phyloP scores from a whole-genome alignment of 2,113 vertebrate species.

The Pseudorasbora parva region DNA sequence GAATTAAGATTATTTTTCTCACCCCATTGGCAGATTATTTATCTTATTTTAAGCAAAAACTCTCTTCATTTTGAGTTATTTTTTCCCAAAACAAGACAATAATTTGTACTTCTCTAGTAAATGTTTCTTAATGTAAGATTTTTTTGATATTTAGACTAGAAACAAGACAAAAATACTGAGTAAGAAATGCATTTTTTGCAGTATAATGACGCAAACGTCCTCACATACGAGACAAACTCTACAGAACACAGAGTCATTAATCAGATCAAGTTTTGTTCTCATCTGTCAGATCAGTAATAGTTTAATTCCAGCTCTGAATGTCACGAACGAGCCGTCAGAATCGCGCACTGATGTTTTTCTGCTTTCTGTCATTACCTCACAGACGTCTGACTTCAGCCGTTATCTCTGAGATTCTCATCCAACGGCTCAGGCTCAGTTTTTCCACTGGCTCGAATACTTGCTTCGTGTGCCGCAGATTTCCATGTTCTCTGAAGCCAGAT shows the following conservation, averaged over 20 bases:
- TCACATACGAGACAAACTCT: neutral
- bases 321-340: too few species aligned
- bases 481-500: neutral
- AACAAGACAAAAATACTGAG: too few species aligned
- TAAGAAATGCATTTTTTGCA: too few species aligned
- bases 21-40: too few species aligned
- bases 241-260: neutral
- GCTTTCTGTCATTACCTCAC: neutral
- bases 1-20: too few species aligned
- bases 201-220: neutral
- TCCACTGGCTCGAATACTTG: neutral
- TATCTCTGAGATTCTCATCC: constrained; percentile 4
- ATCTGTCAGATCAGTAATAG: neutral
- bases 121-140: too few species aligned
- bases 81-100: too few species aligned
- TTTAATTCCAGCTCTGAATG: too few species aligned
- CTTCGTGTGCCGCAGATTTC: neutral
- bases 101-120: too few species aligned
- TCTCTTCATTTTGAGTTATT: too few species aligned
- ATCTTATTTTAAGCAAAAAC: too few species aligned
- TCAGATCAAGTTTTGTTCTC: neutral
- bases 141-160: too few species aligned
- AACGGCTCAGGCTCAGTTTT: neutral
- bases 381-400: neutral
- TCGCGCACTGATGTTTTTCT: constrained; percentile 13